Base-by-base conservation (phyloP, 1,140 invertebrate species). In the Diploscapter pachys region DNA sequence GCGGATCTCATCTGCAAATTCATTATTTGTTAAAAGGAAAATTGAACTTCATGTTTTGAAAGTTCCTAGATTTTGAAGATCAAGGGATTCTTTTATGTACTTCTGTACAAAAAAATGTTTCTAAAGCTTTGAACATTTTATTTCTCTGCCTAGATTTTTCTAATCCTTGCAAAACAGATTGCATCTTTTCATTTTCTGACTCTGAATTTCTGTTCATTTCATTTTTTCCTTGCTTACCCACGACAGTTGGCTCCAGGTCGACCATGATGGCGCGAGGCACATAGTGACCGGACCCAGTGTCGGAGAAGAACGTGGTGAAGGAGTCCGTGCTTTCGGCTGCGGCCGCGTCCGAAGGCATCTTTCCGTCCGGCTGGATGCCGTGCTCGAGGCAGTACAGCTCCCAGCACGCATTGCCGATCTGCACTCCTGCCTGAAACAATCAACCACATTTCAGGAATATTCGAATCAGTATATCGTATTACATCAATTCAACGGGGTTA, bases 291-390 rank as follows among this genome's bases (percentile, higher is more conserved):
- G 88, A 88, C 67, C 90, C 90, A 4, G 91, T 91, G 82, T 91
- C 90, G 77, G 88, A 89, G 86, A 92, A 92, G 85, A 92, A 92
- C 0, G 91, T 90, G 79, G 89, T 89, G 85, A 90, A 91, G 51
- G 66, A 68, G 84, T 92, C 91, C 82, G 92, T 88, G 61, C 86
- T 86, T 51, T 77, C 31, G 31, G 31, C 31, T 31, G 31, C 0
- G 31, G 31, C 31, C 31, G 31, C 31, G 31, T 31, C 31, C 31
- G 31, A 31, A 1, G 31, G 31, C 31, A 63, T 71, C 82, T 87
- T 85, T 5, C 86, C 86, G 75, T 87, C 86, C 0, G 84, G 86
- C 63, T 82, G 79, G 72, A 87, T 86, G 13, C 87, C 86, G 80
- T 87, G 86, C 71, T 87, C 86, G 68, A 89, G 79, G 73, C 89